Conservation (phyloP, 64 coral and sea anemone genomes). For the Trachythela sp. region DNA sequence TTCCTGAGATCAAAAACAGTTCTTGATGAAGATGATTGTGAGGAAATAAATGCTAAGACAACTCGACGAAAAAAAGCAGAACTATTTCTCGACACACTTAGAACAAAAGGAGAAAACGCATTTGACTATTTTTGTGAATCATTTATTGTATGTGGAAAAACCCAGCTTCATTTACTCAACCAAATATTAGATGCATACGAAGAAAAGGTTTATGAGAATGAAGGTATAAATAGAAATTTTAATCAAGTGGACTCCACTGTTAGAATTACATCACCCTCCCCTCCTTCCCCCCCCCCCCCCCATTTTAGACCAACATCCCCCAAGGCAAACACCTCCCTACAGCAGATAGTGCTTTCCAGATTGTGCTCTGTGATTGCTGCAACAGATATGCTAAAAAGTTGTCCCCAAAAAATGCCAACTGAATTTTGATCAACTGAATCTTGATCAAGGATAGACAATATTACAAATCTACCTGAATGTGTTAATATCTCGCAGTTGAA, state of each 20-base stretch:
- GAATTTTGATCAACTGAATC: no score
- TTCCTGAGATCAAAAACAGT: background rate
- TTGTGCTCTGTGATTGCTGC: no score
- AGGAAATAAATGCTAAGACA: background rate
- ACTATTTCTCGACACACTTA: background rate
- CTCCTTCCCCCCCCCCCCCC: no score
- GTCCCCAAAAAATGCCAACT: no score
- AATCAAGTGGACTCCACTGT: no score
- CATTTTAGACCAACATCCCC: background rate
- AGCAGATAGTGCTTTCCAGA: no score
- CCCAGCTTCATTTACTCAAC: background rate
- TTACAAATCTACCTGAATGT: background rate
- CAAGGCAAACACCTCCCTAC: background rate
- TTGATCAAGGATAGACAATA: no score
- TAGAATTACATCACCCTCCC: no score
- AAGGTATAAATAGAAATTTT: background rate
- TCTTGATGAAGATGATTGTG: constrained; percentile 12
- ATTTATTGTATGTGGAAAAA: constrained; percentile 9
- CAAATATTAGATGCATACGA: background rate
- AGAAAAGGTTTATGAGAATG: background rate
- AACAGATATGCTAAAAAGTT: no score
- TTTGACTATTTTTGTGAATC: constrained; percentile 21
- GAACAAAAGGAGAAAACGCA: background rate
- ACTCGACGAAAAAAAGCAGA: background rate
- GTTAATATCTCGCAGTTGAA: background rate